Evolutionary conservation across 53 echinoderm and acorn worm species (phyloP), one percentile per base, ranked within the genome.

Genomic region (Patiria pectinifera): DNA sequence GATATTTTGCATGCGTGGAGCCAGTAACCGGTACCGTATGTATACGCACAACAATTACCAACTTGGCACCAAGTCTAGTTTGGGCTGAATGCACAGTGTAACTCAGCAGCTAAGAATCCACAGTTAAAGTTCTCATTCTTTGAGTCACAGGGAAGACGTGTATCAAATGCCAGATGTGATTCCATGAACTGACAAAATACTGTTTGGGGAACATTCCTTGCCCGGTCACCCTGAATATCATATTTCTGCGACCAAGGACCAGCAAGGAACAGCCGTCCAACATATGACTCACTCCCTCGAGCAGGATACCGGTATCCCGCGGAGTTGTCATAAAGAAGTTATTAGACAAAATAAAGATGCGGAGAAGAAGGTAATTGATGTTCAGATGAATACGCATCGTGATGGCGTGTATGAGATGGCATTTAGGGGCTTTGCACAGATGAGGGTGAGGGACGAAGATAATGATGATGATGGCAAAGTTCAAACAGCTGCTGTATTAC

Each of bases 351-450:
- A 86, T 75, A 53, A 23, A 13, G 53, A 86, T 16, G 1, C 35
- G 71, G 49, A 19, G 45, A 71, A 49, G 24, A 71, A 85, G 85
- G 46, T 60, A 60, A 43, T 62, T 83, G 69, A 85, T 45, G 70
- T 26, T 66, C 1, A 14, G 60, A 45, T 47, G 21, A 62, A 35
- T 66, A 69, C 44, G 69, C 66, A 85, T 85, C 16, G 59, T 62
- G 63, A 63, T 85, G 85, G 85, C 66, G 63, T 85, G 16, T 66
- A 16, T 5, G 85, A 85, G 85, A 85, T 85, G 85, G 74, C 74
- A 74, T 74, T 74, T 74, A 74, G 74, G 0, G 74, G 74, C 24
- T 23, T 9, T 15, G 4, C 24, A 5, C 74, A 74, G 22, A 74
- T 74, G 74, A n/a, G 0, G 8, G 53, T 74, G 24, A 74, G 74